A percentile compares a stretch with the other conserved stretches of the same genome.
Conservation (phyloP, 2,797 vertebrate genomes). For the Oreochromis mossambicus region DNA sequence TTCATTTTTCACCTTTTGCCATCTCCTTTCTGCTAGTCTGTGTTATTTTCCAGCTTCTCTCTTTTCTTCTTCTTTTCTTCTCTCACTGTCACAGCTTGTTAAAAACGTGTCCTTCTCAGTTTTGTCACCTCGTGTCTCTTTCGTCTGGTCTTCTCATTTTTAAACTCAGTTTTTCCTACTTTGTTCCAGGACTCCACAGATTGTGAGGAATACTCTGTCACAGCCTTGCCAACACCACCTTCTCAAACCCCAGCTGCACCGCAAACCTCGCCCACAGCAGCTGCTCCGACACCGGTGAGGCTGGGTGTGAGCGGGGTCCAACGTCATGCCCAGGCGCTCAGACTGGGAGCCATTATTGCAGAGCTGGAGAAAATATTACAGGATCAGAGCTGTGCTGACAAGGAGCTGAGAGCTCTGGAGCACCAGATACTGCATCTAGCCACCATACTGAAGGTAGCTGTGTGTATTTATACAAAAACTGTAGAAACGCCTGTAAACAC, state of each 20-base stretch:
- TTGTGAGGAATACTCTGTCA: not conserved
- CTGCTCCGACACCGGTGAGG: slow-evolving; percentile 2
- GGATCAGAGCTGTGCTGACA: slow-evolving; percentile 2
- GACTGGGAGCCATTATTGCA: slow-evolving; percentile 65
- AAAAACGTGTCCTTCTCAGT: not conserved
- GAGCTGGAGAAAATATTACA: slow-evolving; percentile 76
- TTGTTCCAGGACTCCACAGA: slow-evolving; percentile 28
- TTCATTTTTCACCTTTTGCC: not conserved
- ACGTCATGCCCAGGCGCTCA: slow-evolving; percentile 25
- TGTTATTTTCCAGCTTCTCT: not conserved
- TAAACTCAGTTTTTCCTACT: not conserved
- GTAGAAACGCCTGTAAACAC: not conserved
- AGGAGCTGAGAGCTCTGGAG: slow-evolving; percentile 74
- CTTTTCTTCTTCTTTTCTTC: not conserved
- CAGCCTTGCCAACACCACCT: not conserved
- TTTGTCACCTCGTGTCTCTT: not conserved
- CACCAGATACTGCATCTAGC: slow-evolving; percentile 76
- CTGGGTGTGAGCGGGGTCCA: slow-evolving; percentile 42
- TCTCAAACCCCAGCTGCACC: not conserved
- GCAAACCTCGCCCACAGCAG: not conserved
- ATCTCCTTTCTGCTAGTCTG: rapidly evolving
- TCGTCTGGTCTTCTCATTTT: not conserved
- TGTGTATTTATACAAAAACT: not conserved
- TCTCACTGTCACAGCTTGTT: not conserved
- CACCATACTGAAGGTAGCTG: slow-evolving; percentile 82